phyloP scores from a whole-genome alignment of 2,888 invertebrate genomes.

The Melanchra persicariae region DNA sequence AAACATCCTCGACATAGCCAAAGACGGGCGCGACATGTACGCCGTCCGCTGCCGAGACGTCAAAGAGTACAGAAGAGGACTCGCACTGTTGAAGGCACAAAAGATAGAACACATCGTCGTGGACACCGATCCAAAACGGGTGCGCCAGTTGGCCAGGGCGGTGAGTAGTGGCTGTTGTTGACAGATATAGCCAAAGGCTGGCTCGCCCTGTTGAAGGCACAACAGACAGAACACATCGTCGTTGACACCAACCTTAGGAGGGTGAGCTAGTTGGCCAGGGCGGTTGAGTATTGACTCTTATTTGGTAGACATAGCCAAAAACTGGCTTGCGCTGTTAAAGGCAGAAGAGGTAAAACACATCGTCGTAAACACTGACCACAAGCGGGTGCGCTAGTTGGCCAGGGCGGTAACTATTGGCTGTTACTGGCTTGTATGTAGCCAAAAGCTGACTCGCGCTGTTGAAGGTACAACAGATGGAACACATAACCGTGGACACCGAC shows the following conservation, averaged over 20 bases:
- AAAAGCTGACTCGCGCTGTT: neutral
- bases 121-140: slow-evolving; percentile 95
- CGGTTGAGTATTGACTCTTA: slow-evolving; percentile 92
- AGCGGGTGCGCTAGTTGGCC: slow-evolving; percentile 95
- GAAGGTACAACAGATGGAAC: neutral
- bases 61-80: slow-evolving; percentile 93
- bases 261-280: slow-evolving; percentile 95
- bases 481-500: slow-evolving; percentile 95
- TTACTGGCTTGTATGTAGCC: no score
- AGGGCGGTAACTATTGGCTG: slow-evolving; percentile 93
- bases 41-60: slow-evolving; percentile 92
- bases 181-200: neutral
- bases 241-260: slow-evolving; percentile 93
- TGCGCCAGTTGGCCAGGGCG: slow-evolving; percentile 96
- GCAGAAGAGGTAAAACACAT: neutral
- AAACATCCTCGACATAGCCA: slow-evolving; percentile 95
- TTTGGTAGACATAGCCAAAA: no score
- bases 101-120: slow-evolving; percentile 96
- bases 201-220: neutral
- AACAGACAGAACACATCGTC: neutral
- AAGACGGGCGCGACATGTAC: slow-evolving; percentile 91
- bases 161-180: slow-evolving; percentile 89
- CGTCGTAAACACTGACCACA: slow-evolving; percentile 92
- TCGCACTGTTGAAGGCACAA: slow-evolving; percentile 96
- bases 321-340: neutral